Evolutionary conservation across 2,888 invertebrate species (phyloP), one percentile per base, ranked within the genome.

Genomic region (Leptinotarsa tumamoca): DNA sequence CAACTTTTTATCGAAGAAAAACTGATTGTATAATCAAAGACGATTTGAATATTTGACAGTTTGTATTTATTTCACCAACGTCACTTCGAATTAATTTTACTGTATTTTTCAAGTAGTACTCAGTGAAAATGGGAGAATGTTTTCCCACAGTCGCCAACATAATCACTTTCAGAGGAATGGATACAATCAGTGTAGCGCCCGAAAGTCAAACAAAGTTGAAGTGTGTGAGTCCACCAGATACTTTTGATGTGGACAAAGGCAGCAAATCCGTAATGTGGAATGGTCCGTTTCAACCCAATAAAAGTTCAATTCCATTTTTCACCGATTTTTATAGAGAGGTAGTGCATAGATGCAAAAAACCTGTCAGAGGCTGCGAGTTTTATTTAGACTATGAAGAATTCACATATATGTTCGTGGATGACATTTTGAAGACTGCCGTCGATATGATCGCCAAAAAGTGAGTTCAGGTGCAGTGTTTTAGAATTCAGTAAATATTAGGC

Each of bases 381-480:
- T 70, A 18, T 70, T 70, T 70, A 49, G 69, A 70, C 69, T 70
- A 70, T 54, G 69, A 70, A 21, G 69, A 70, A n/a, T 70, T 70
- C 58, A 70, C 56, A n/a, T 51, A 21, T 56, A 58, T 58, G 10
- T 68, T 77, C 51, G 70, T 75, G 33, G 74, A 77, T 27, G 72
- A 77, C 33, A 70, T 77, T 23, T 17, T 77, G 50, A 15, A 77
- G 15, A 23, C 67, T n/a, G 77, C 77, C 10, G n/a, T 70, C 17
- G 67, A 72, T 4, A 49, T n/a, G 2, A 27, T 77, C 10, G 13
- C n/a, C 50, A 67, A 27, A n/a, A 72, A 15, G 72, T 72, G 50
- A 70, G 69, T 70, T 17, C n/a, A 33, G 4, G 5, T 63, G 4
- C 27, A 63, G 17, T 33, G 4, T 33, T 58, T 54, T 3, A 17